Evolutionary conservation across 2,113 vertebrate species (phyloP).

Genomic region (Nasalis larvatus): DNA sequence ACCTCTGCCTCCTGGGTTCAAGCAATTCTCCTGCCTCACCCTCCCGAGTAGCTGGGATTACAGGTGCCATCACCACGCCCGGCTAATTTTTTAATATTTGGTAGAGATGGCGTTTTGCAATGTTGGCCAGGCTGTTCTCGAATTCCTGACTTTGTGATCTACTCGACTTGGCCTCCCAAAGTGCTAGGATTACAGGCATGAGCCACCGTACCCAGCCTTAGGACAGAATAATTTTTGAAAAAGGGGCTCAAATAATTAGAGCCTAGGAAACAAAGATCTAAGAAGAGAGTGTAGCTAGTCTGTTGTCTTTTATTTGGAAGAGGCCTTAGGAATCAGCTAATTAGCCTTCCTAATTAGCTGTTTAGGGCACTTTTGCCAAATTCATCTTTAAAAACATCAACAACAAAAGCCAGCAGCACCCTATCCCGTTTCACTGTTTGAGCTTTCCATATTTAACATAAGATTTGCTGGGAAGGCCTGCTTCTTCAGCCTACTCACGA

Average conservation of each 20-base stretch:
- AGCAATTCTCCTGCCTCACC: too few relatives aligned
- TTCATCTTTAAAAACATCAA: not conserved
- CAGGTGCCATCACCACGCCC: too few relatives aligned
- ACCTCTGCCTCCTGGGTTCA: too few relatives aligned
- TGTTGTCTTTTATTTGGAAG: not conserved
- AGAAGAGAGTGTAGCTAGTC: not conserved
- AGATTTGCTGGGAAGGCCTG: not conserved
- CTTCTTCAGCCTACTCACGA: not conserved
- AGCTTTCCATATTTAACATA: not conserved
- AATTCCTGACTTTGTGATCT: too few relatives aligned
- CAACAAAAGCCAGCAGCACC: not conserved
- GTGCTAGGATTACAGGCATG: too few relatives aligned
- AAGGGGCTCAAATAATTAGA: not conserved
- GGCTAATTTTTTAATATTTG: too few relatives aligned
- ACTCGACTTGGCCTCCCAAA: too few relatives aligned
- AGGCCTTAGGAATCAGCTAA: not conserved
- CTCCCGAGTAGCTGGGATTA: too few relatives aligned
- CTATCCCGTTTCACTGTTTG: not conserved
- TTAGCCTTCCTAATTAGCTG: not conserved
- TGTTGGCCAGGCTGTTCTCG: too few relatives aligned
- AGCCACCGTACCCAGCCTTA: too few relatives aligned
- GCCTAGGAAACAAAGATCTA: not conserved
- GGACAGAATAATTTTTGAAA: not conserved
- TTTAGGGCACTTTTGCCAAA: not conserved
- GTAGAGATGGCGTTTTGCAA: too few relatives aligned